These are phyloP conservation scores for Kryptopterus vitreolus DNA, from an alignment of 2,797 vertebrate genomes.

Conservation along the genomic window DNA sequence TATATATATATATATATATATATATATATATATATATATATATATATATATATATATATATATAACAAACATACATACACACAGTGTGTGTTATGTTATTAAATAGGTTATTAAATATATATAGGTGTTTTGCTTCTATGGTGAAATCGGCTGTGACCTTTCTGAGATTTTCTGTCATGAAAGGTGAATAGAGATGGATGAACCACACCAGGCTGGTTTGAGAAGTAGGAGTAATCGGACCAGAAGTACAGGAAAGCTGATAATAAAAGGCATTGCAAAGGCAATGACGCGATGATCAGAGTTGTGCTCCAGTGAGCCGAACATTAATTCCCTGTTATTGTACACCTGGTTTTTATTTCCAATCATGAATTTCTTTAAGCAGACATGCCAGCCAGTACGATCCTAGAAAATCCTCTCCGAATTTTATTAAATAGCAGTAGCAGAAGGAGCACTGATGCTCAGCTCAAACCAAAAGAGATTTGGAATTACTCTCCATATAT, in stretches of 20 bases:
- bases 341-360: neutral
- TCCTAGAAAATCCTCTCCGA: neutral
- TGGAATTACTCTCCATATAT: too few species aligned
- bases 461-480: neutral
- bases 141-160: slow-evolving; percentile 10
- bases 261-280: slow-evolving; percentile 25
- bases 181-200: slow-evolving; percentile 14
- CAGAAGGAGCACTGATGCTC: neutral
- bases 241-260: slow-evolving; percentile 36
- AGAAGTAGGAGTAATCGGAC: slow-evolving; percentile 24
- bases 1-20: too few species aligned
- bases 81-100: too few species aligned
- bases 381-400: neutral
- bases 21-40: too few species aligned
- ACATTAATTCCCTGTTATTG: slow-evolving; percentile 42
- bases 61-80: too few species aligned
- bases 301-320: slow-evolving; percentile 8
- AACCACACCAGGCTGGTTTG: slow-evolving; percentile 12
- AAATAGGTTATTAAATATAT: neutral
- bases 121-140: neutral
- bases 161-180: neutral
- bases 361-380: neutral
- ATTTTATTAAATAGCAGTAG: neutral
- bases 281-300: neutral
- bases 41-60: too few species aligned